Percentiles rank a stretch among this genome's conserved stretches.
These are phyloP conservation scores for Ophion ventricosus DNA, from an alignment of 2,888 invertebrate species.

Conservation along the genomic window DNA sequence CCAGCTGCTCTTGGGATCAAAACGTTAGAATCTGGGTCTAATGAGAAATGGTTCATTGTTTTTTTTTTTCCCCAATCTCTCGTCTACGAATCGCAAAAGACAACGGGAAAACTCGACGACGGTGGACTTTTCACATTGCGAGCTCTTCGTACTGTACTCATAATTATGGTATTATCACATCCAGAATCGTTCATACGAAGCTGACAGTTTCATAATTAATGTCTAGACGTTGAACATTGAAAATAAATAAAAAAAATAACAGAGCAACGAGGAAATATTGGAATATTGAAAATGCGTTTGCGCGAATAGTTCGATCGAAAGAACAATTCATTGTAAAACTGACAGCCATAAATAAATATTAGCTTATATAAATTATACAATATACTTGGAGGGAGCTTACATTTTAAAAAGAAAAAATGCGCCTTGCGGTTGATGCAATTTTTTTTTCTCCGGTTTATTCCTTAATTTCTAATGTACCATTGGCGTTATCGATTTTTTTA, in stretches of 20 bases:
- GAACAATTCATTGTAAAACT: conserved; percentile 28
- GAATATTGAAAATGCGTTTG: background rate
- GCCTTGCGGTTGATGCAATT: conserved; percentile 43
- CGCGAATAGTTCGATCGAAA: background rate
- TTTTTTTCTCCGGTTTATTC: conserved; percentile 45
- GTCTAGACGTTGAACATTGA: conserved; percentile 15
- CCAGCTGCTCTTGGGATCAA: conserved; percentile 97
- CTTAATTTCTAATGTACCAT: conserved; percentile 54
- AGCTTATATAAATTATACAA: background rate
- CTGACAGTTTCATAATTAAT: background rate
- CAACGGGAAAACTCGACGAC: background rate
- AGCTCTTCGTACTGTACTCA: conserved; percentile 18
- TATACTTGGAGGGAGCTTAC: background rate
- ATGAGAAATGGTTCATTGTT: conserved; percentile 67
- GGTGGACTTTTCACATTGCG: background rate
- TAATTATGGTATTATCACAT: background rate
- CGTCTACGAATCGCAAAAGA: background rate
- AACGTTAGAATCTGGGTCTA: conserved; percentile 94
- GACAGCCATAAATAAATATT: conserved; percentile 17
- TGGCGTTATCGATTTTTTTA: conserved; percentile 46
- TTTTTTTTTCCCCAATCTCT: conserved; percentile 9
- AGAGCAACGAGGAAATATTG: background rate
- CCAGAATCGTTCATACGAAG: conserved; percentile 11
- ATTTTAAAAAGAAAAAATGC: conserved; percentile 30
- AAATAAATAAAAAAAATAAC: background rate